Percentiles rank a stretch among this genome's conserved stretches.
phyloP scores from a whole-genome alignment of 1,140 invertebrate genomes.

The Pseudomyrmex pallidus region DNA sequence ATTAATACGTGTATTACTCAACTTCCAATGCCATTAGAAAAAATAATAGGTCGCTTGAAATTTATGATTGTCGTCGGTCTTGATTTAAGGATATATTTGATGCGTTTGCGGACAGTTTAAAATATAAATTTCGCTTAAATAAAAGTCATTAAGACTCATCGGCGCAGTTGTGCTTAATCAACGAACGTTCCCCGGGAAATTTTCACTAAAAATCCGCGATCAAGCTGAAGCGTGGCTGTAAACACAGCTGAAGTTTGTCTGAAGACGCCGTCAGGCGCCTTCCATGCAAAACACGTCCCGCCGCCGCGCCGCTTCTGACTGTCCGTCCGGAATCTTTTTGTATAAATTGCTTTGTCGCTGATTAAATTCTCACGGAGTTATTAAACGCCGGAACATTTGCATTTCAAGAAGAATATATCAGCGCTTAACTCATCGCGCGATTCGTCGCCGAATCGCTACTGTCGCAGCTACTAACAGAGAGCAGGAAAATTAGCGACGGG shows the following conservation, averaged over 20 bases:
- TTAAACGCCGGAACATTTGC: conserved; percentile 63
- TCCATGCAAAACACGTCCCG: conserved; percentile 30
- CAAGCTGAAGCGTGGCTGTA: background rate
- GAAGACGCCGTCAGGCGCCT: background rate
- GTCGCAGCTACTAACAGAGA: conserved; percentile 28
- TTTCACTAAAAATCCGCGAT: background rate
- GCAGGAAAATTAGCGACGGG: conserved; percentile 49
- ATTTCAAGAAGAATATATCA: conserved; percentile 70
- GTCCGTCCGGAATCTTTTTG: conserved; percentile 58
- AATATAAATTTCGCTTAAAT: conserved; percentile 17
- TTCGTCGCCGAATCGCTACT: background rate
- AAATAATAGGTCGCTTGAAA: conserved; percentile 16
- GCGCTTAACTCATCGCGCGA: background rate
- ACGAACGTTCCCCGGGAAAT: background rate
- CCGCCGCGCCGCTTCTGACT: background rate
- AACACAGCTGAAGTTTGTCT: conserved; percentile 13
- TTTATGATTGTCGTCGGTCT: conserved; percentile 35
- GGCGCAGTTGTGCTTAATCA: conserved; percentile 9
- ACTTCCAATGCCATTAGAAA: background rate
- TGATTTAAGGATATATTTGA: conserved; percentile 13
- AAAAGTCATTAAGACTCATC: conserved; percentile 38
- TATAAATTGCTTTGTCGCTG: conserved; percentile 68
- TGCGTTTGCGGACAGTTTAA: conserved; percentile 36
- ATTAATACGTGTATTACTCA: conserved; percentile 19
- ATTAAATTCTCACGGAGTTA: conserved; percentile 74